Conservation (phyloP, 2,888 invertebrate genomes). For the Coelinius sp. region DNA sequence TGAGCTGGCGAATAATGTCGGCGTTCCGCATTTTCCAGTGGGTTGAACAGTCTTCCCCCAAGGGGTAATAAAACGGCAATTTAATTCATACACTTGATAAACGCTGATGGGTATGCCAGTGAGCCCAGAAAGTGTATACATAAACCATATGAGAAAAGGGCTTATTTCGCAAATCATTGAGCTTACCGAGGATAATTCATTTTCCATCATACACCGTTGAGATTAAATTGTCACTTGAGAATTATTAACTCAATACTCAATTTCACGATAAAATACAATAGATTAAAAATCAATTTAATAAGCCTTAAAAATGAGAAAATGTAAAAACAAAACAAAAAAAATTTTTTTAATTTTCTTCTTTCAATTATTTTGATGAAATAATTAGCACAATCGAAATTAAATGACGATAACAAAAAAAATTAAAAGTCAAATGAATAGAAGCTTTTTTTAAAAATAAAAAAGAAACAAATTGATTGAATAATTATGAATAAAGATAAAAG, state of each 20-base stretch:
- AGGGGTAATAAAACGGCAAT: conserved; percentile 70
- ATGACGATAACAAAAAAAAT: no score
- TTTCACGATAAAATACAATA: background rate
- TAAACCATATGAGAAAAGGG: conserved; percentile 56
- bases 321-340: background rate
- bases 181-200: conserved; percentile 41
- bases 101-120: conserved; percentile 53
- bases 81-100: conserved; percentile 70
- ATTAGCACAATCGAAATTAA: no score
- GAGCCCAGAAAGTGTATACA: conserved; percentile 48
- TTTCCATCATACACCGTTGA: background rate
- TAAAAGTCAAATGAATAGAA: no score
- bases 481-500: conserved; percentile 11
- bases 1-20: conserved; percentile 15
- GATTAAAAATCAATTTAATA: background rate
- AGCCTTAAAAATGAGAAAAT: no score
- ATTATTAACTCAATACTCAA: background rate
- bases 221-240: background rate
- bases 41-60: conserved; percentile 21
- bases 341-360: background rate
- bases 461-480: background rate
- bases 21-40: conserved; percentile 43
- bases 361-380: no score
- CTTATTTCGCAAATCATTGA: conserved; percentile 68
- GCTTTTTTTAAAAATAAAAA: no score